Evolutionary conservation across 1,140 invertebrate species (phyloP).

Genomic region (Physella acuta): DNA sequence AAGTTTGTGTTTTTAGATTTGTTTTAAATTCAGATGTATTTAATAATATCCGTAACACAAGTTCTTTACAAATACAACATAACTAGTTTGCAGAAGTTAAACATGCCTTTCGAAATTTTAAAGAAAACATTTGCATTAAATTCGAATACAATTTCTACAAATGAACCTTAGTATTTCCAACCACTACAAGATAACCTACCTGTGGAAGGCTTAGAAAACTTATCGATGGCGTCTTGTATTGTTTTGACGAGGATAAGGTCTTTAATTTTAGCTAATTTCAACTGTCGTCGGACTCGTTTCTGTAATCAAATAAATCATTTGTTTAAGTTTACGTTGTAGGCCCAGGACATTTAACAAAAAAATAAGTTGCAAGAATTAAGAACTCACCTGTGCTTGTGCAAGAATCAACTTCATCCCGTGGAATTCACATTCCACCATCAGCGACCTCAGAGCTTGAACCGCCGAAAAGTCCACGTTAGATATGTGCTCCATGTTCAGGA

Average conservation of each 20-base stretch:
- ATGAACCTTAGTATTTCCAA: neutral
- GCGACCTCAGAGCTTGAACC: slow-evolving; percentile 26
- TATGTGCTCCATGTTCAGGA: slow-evolving; percentile 47
- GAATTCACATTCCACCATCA: slow-evolving; percentile 23
- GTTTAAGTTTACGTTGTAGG: no score
- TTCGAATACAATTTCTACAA: neutral
- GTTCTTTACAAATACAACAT: neutral
- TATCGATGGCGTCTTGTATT: neutral
- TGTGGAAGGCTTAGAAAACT: neutral
- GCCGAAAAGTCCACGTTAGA: slow-evolving; percentile 45
- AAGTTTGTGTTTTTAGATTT: neutral
- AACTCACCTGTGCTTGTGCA: slow-evolving; percentile 22
- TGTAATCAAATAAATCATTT: neutral
- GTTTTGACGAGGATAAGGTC: neutral
- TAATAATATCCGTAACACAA: neutral
- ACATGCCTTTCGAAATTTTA: neutral
- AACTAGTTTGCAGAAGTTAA: neutral
- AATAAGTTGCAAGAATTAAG: no score
- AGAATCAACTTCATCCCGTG: slow-evolving; percentile 24
- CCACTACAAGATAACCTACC: neutral
- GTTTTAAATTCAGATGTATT: neutral
- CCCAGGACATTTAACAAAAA: no score
- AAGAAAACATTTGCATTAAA: neutral
- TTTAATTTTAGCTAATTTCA: neutral
- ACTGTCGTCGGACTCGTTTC: neutral